Evolutionary conservation across 2,888 invertebrate genomes (phyloP), one percentile per base, ranked within the genome.

Genomic region (Troides helena): DNA sequence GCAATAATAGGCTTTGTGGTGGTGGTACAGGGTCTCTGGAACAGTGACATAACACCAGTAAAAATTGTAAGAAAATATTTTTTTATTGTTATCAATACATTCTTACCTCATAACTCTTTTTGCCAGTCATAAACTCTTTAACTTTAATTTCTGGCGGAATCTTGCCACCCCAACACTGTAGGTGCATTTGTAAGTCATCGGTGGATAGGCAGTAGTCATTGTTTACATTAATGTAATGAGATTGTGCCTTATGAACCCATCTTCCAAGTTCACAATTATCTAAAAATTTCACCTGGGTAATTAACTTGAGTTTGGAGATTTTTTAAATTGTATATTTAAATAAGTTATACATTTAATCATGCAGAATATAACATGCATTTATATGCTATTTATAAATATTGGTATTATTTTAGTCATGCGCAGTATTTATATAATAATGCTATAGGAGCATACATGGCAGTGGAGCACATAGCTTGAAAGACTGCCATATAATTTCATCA

Each of bases 81-180:
- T 0, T 39, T 39, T 39, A 10, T 7, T 39, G 1, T 10, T 39
- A 39, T 39, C 39, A 39, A 53, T 25, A 53, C 17, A 67, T 18
- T 53, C 72, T 71, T 68, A 95, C 95, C 93, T 98, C 98, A 82
- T 98, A 96, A 60, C 95, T 94, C 80, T 98, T 98, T 84, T 98
- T 98, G 64, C 93, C 91, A 4, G 94, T 95, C 96, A 97, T 97
- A 77, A 96, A 96, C 74, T 95, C 94, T n/a, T 94, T 93, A 12
- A 96, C 87, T 72, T 85, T 83, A 10, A 91, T 85, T 67, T 90
- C 86, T 0, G 86, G 77, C 6, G 78, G 77, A 0, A 88, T 72
- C 0, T 79, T 73, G 0, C 92, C 87, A 0, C 88, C 87, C 82
- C 88, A 85, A 0, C 73, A 65, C 30, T 74, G 75, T 46, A 94